A percentile compares a stretch with the other conserved stretches of the same genome.
Evolutionary conservation across 2,888 invertebrate genomes (phyloP).

Genomic region (Gnatocerus cornutus): DNA sequence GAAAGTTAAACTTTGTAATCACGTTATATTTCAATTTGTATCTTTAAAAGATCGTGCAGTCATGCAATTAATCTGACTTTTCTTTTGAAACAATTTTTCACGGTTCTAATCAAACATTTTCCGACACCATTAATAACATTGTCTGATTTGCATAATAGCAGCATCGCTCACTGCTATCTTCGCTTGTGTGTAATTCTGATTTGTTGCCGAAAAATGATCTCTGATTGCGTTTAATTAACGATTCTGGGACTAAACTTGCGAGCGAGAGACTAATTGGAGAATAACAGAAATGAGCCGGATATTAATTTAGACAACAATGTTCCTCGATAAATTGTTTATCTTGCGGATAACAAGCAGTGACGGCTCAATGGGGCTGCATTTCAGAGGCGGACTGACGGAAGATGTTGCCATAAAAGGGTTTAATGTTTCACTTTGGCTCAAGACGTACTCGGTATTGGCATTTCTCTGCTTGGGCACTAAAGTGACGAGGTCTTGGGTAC

Average conservation of each 20-base stretch:
- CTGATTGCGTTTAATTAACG: background rate
- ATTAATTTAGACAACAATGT: constrained; percentile 30
- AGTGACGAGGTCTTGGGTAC: too few relatives aligned
- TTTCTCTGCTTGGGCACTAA: background rate
- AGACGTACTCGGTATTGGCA: background rate
- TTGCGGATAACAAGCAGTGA: constrained; percentile 20
- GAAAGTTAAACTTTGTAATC: background rate
- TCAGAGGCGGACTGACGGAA: background rate
- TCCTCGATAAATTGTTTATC: constrained; percentile 23
- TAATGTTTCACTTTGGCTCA: background rate
- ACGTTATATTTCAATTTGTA: constrained; percentile 6
- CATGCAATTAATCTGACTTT: constrained; percentile 6
- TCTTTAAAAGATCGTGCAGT: constrained; percentile 4
- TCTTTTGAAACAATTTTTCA: constrained; percentile 5
- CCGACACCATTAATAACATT: constrained; percentile 16
- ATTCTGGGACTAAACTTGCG: background rate
- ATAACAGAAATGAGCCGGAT: constrained; percentile 28
- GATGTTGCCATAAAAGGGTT: constrained; percentile 2
- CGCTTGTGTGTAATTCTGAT: background rate
- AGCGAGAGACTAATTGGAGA: constrained; percentile 10
- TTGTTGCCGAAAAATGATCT: background rate
- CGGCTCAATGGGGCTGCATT: constrained; percentile 22
- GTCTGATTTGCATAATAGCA: constrained; percentile 22
- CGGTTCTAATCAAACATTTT: constrained; percentile 5
- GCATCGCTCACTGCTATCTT: constrained; percentile 16